These are phyloP conservation scores for Bradysia coprophila DNA, from an alignment of 1,140 invertebrate species.

Conservation along the genomic window DNA sequence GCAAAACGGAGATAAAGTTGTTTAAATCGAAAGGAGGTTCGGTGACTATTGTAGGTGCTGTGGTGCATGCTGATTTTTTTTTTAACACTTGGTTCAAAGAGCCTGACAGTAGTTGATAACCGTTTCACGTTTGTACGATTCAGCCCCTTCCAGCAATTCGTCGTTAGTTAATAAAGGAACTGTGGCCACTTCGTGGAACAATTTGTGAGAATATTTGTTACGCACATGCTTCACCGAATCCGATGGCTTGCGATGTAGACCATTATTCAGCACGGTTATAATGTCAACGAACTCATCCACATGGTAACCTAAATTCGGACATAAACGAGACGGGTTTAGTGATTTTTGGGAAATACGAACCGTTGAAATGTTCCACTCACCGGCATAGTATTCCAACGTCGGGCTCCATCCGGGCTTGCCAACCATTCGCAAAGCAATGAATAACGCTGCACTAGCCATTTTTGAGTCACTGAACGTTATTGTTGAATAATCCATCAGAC, in stretches of 20 bases:
- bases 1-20: too few species aligned
- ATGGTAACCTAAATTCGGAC: slow-evolving; percentile 41
- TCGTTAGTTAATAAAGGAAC: not conserved
- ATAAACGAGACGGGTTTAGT: not conserved
- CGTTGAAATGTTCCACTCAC: slow-evolving; percentile 17
- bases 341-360: too few species aligned
- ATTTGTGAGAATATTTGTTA: slow-evolving; percentile 89
- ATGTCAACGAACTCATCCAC: slow-evolving; percentile 54
- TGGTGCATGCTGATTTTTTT: too few species aligned
- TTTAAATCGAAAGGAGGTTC: too few species aligned
- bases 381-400: slow-evolving; percentile 73
- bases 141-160: not conserved
- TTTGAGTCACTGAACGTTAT: slow-evolving; percentile 65
- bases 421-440: slow-evolving; percentile 75
- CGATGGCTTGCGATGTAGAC: slow-evolving; percentile 53
- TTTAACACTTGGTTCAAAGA: too few species aligned
- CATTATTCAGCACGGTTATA: slow-evolving; percentile 51
- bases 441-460: slow-evolving; percentile 69
- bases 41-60: too few species aligned
- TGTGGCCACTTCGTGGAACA: slow-evolving; percentile 66
- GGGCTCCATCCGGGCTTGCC: slow-evolving; percentile 50
- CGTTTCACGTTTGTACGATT: too few species aligned
- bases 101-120: too few species aligned
- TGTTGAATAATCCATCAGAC: slow-evolving; percentile 79
- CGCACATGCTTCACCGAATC: slow-evolving; percentile 64